Percentiles rank a stretch among this genome's conserved stretches.
Evolutionary conservation across 2,113 vertebrate genomes (phyloP).

Genomic region (Tonatia bakeri): DNA sequence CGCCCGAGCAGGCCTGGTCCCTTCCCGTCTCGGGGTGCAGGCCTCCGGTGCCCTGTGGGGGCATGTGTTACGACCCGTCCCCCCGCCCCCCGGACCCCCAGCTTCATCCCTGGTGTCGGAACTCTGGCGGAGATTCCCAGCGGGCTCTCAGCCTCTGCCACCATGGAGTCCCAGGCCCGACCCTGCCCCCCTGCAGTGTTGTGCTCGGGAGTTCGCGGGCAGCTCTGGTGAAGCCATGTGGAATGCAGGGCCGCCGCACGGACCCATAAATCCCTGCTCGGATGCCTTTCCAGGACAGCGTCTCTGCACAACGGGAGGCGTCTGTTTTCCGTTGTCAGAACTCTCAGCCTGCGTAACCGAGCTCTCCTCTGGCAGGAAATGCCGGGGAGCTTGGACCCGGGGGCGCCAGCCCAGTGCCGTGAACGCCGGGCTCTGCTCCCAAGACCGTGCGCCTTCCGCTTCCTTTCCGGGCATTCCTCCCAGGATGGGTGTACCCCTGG

Average conservation of each 20-base stretch:
- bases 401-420: not conserved
- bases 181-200: not conserved
- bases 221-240: not conserved
- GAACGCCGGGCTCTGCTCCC: not conserved
- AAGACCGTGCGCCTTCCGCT: too few relatives aligned
- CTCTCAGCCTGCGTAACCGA: not conserved
- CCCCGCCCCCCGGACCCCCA: not conserved
- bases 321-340: constrained; percentile 52
- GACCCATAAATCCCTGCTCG: not conserved
- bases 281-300: constrained; percentile 48
- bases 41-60: not conserved
- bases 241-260: constrained; percentile 20
- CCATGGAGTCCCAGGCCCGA: not conserved
- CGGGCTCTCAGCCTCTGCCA: accelerated
- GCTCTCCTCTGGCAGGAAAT: not conserved
- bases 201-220: not conserved
- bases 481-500: too few relatives aligned
- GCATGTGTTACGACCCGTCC: accelerated
- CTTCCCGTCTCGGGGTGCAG: not conserved
- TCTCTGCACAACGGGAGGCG: not conserved
- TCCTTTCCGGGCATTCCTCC: too few relatives aligned
- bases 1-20: accelerated
- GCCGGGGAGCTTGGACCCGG: not conserved
- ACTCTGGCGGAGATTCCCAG: too few relatives aligned
- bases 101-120: accelerated